Base-by-base conservation (phyloP, 2,888 invertebrate genomes). In the Carabus problematicus region DNA sequence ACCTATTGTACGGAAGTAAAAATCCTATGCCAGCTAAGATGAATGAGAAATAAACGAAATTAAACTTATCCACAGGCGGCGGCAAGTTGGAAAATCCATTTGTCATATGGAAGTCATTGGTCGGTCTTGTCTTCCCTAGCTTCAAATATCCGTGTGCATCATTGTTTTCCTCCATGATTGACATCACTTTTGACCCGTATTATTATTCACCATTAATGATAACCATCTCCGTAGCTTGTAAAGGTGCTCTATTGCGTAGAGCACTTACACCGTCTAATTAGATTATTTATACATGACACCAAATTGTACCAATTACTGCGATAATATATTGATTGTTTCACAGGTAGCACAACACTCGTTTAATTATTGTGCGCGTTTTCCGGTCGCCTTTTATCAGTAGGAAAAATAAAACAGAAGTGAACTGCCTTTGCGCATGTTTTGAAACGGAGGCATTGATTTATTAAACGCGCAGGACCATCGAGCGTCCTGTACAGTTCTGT, bases 1-100 rank as follows among this genome's bases (percentile, higher is more conserved):
- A 94, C 94, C 94, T 95, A 86, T 95, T 95, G 82, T 95, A 96
- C 8, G 96, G 96, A 71, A 96, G 85, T 60, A 96, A 86, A 79
- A 96, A 96, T 52, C 95, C 95, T 73, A 93, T 90, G 12, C 96
- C 96, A 39, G 95, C 94, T 68, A 95, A 84, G 64, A 95, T 86
- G 71, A 96, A 85, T 0, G 91, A 88, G 71, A 90, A 77, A 78
- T 92, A 93, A 70, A 93, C 89, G 62, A 88, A 86, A 80, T 90
- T 89, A 80, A 87, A 89, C 75, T 85, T 83, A 80, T 91, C 91
- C 54, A 87, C 85, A 7, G 91, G 91, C 43, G 91, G 90, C 58
- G 88, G 88, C 47, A 87, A 83, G 74, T 89, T 86, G 70, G 84
- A 82, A 71, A 85, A 84, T 68, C 84, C 84, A 75, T 84, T 85